phyloP scores from a whole-genome alignment of 2,888 invertebrate species.

The Trimorus sp. region DNA sequence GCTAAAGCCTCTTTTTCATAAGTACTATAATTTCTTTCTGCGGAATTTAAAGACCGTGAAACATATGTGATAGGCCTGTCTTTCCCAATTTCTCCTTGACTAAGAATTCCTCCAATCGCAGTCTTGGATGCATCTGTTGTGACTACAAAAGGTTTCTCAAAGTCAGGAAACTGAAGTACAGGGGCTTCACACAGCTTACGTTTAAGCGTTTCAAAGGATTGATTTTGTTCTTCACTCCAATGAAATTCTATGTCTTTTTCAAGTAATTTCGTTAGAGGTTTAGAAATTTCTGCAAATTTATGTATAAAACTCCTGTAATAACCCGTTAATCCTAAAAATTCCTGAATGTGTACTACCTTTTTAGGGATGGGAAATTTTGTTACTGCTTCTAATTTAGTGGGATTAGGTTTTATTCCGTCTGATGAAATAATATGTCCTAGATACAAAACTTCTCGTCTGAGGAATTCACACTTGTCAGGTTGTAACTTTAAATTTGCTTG shows the following conservation, averaged over 20 bases:
- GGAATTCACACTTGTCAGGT: slow-evolving; percentile 44
- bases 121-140: too few species aligned
- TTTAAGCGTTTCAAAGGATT: not conserved
- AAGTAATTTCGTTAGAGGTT: not conserved
- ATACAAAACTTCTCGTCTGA: too few species aligned
- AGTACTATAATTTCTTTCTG: not conserved
- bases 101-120: slow-evolving; percentile 1
- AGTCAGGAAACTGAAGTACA: too few species aligned
- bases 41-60: not conserved
- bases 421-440: too few species aligned
- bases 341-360: slow-evolving; percentile 17
- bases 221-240: not conserved
- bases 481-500: slow-evolving; percentile 14
- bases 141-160: too few species aligned
- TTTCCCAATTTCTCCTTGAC: not conserved
- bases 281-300: not conserved
- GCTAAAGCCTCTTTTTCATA: slow-evolving; percentile 15
- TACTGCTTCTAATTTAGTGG: slow-evolving; percentile 65
- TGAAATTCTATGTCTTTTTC: not conserved
- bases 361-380: slow-evolving; percentile 62
- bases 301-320: slow-evolving; percentile 12
- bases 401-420: slow-evolving; percentile 71
- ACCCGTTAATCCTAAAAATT: not conserved
- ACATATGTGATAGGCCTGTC: not conserved
- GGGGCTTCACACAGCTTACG: not conserved